These are phyloP conservation scores for Pleuronectes platessa DNA, from an alignment of 2,113 vertebrate genomes.

Conservation along the genomic window DNA sequence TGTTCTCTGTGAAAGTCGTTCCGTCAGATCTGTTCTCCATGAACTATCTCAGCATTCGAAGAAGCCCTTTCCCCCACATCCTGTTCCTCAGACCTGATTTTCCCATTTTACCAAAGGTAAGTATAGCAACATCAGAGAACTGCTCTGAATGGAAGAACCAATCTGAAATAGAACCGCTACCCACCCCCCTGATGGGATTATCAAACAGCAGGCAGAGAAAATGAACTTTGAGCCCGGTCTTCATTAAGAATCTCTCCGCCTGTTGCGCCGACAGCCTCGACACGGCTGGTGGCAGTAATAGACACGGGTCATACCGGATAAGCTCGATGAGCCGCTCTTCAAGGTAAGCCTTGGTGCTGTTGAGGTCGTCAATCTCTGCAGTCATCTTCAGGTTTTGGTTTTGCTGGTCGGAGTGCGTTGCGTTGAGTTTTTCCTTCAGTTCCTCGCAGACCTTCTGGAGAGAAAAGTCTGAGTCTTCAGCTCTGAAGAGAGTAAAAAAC, in stretches of 20 bases:
- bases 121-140: not conserved
- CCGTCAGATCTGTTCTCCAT: constrained; percentile 6
- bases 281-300: not conserved
- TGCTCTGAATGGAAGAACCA: not conserved
- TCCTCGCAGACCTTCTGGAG: constrained; percentile 79
- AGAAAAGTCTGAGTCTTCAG: constrained; percentile 81
- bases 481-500: constrained; percentile 69
- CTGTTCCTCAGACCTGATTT: constrained; percentile 2
- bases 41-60: constrained; percentile 14
- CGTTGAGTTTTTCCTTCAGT: constrained; percentile 80
- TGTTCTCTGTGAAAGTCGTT: not conserved
- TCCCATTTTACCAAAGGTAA: not conserved
- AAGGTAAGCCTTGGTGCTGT: constrained; percentile 88
- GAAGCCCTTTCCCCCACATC: not conserved
- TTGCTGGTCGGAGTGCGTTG: constrained; percentile 78
- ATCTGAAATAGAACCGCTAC: too few relatives aligned
- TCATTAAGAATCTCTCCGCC: not conserved
- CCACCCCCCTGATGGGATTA: too few relatives aligned
- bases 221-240: not conserved
- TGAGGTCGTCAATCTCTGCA: constrained; percentile 92
- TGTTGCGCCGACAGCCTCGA: not conserved
- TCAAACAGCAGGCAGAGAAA: constrained; percentile 12
- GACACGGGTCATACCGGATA: constrained; percentile 83
- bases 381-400: constrained; percentile 83
- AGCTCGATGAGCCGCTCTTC: constrained; percentile 96